Evolutionary conservation across 2,113 vertebrate species (phyloP).

Genomic region (Myrmophylax atrothorax): DNA sequence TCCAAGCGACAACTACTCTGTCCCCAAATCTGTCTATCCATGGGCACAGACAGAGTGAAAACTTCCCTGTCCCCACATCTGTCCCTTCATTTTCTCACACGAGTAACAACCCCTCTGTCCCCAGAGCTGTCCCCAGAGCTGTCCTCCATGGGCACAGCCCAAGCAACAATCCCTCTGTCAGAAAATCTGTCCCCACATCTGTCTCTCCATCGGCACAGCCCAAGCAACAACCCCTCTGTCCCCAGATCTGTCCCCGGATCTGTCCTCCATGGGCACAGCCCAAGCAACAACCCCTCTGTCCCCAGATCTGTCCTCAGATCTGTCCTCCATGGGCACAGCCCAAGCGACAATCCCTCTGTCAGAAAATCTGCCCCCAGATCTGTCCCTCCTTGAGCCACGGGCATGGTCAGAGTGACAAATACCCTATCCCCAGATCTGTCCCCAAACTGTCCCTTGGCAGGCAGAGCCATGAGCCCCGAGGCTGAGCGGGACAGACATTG

Average conservation of each 20-base stretch:
- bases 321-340: not conserved
- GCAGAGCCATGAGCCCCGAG: rapidly evolving
- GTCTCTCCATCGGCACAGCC: not conserved
- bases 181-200: not conserved
- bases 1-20: not conserved
- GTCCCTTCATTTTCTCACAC: no score
- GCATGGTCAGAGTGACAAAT: not conserved
- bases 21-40: not conserved
- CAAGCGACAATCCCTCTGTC: not conserved
- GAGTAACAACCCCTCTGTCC: no score
- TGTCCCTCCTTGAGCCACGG: not conserved
- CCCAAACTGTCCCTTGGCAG: not conserved
- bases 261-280: not conserved
- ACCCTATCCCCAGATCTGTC: not conserved
- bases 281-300: not conserved
- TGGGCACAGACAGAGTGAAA: not conserved
- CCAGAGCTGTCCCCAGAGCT: not conserved
- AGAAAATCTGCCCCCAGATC: not conserved
- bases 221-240: not conserved
- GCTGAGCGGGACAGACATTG: rapidly evolving
- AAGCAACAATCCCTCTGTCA: no score
- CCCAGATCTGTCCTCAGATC: not conserved
- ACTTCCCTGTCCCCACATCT: not conserved
- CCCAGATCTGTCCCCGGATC: not conserved
- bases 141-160: not conserved